A percentile compares a stretch with the other conserved stretches of the same genome.
These are phyloP conservation scores for Heliconius eleuchia DNA, from an alignment of 1,140 invertebrate genomes.

Conservation along the genomic window DNA sequence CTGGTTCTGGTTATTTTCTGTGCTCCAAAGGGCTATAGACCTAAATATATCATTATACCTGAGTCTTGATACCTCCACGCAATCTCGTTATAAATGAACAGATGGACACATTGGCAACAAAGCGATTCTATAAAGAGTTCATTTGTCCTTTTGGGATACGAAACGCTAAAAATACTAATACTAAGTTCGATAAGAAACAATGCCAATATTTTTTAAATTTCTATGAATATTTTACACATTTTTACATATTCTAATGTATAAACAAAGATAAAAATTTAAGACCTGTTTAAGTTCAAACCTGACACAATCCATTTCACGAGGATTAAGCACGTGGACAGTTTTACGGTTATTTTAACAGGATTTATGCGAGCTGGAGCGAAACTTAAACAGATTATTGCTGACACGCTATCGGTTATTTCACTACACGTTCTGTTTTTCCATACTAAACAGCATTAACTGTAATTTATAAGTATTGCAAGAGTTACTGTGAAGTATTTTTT, in stretches of 20 bases:
- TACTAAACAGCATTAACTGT: constrained; percentile 22
- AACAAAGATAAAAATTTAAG: constrained; percentile 4
- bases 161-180: too few relatives aligned
- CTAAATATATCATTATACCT: too few relatives aligned
- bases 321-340: constrained; percentile 22
- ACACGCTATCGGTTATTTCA: constrained; percentile 26
- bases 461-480: neutral
- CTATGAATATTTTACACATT: neutral
- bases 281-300: constrained; percentile 7
- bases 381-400: constrained; percentile 34
- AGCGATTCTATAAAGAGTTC: too few relatives aligned
- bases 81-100: too few relatives aligned
- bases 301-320: constrained; percentile 8
- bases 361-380: constrained; percentile 34
- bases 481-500: too few relatives aligned
- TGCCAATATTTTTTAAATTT: too few relatives aligned
- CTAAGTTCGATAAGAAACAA: too few relatives aligned
- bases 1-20: too few relatives aligned
- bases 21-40: too few relatives aligned
- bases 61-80: too few relatives aligned
- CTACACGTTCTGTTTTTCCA: constrained; percentile 27
- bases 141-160: too few relatives aligned
- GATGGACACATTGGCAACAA: too few relatives aligned
- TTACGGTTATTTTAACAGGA: constrained; percentile 35
- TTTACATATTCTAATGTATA: neutral